Conservation (phyloP, 2,113 vertebrate genomes). For the Orthonyx spaldingii region DNA sequence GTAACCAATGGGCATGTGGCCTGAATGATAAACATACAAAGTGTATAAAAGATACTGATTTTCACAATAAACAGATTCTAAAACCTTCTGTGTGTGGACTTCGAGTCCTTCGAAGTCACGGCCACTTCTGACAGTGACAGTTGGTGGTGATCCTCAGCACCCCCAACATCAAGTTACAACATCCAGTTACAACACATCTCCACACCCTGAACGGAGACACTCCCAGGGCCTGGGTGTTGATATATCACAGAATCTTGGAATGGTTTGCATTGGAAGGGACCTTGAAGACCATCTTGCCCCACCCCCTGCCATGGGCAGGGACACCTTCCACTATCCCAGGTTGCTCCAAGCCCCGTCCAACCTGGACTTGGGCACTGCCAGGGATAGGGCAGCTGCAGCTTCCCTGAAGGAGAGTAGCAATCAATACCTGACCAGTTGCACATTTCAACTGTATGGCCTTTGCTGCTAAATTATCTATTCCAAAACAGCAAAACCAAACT, state of each 20-base stretch:
- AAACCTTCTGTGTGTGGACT: no score
- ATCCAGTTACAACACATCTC: no score
- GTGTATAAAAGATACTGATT: no score
- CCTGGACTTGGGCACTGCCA: background rate
- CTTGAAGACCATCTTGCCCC: accelerated
- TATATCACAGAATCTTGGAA: background rate
- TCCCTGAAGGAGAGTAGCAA: background rate
- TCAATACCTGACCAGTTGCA: background rate
- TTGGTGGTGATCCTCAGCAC: no score
- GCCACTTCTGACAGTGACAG: no score
- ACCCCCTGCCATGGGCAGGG: background rate
- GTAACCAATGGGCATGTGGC: no score
- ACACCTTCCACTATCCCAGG: background rate
- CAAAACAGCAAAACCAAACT: background rate
- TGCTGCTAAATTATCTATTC: background rate
- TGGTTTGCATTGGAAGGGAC: background rate
- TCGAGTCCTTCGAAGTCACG: no score
- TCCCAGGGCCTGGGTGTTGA: background rate
- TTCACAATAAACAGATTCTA: no score
- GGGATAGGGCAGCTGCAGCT: background rate
- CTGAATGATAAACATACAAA: no score
- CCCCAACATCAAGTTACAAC: no score
- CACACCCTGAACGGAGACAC: background rate
- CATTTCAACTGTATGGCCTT: accelerated
- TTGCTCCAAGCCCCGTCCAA: accelerated